phyloP scores from a whole-genome alignment of 2,888 invertebrate genomes.

The Ichneumoninae sp. region DNA sequence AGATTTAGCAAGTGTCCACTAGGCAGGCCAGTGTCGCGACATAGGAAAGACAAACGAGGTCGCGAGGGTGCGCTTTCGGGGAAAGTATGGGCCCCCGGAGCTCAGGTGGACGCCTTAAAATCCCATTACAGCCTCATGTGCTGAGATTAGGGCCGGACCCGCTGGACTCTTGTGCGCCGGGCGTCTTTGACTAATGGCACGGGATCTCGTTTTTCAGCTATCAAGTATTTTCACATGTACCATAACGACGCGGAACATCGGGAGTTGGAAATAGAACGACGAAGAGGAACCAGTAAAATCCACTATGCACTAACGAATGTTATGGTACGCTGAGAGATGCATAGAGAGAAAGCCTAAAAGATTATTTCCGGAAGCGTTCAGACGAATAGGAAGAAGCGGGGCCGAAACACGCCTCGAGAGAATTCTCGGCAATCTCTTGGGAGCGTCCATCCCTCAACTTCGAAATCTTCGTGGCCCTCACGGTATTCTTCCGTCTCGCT shows the following conservation, averaged over 20 bases:
- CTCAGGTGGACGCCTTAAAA: slow-evolving; percentile 84
- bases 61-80: slow-evolving; percentile 69
- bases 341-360: slow-evolving; percentile 31
- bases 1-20: slow-evolving; percentile 32
- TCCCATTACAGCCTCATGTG: slow-evolving; percentile 84
- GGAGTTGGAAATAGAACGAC: slow-evolving; percentile 23
- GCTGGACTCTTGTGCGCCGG: slow-evolving; percentile 76
- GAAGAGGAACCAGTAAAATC: slow-evolving; percentile 12
- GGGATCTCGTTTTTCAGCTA: slow-evolving; percentile 25
- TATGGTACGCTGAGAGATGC: slow-evolving; percentile 48
- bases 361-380: slow-evolving; percentile 61
- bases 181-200: slow-evolving; percentile 82
- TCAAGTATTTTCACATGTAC: slow-evolving; percentile 1
- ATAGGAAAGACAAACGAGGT: slow-evolving; percentile 80
- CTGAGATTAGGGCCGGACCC: slow-evolving; percentile 80
- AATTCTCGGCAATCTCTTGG: slow-evolving; percentile 70
- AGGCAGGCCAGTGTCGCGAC: slow-evolving; percentile 5
- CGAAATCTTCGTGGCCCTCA: slow-evolving; percentile 66
- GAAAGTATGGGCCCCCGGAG: slow-evolving; percentile 62
- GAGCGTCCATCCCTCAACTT: slow-evolving; percentile 74
- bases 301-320: slow-evolving; percentile 51
- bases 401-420: slow-evolving; percentile 56
- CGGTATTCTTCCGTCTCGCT: slow-evolving; percentile 37
- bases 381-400: slow-evolving; percentile 54
- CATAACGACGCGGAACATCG: slow-evolving; percentile 7